Evolutionary conservation across 2,113 vertebrate species (phyloP).

Genomic region (Daboia siamensis): DNA sequence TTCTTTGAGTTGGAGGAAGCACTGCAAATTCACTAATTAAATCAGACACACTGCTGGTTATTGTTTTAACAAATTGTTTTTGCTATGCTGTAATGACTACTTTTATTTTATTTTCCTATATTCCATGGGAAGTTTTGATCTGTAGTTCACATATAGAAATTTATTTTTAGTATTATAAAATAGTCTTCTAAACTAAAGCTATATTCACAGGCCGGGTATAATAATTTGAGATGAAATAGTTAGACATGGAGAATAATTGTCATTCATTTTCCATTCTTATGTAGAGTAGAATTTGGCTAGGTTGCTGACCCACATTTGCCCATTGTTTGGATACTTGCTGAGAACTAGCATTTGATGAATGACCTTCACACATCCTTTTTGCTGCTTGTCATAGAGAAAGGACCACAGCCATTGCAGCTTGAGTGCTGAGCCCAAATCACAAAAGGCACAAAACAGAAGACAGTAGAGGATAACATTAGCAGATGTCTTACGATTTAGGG

Average conservation of each 20-base stretch:
- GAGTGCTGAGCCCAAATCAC: background rate
- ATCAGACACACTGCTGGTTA: background rate
- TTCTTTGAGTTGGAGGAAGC: background rate
- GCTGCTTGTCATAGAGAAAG: background rate
- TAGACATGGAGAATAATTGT: background rate
- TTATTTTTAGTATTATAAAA: background rate
- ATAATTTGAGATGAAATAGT: background rate
- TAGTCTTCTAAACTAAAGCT: background rate
- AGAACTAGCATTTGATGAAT: background rate
- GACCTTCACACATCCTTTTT: background rate
- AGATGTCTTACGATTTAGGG: background rate
- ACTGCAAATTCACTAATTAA: background rate
- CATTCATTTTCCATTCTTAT: background rate
- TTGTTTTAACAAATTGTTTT: background rate
- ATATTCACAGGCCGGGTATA: background rate
- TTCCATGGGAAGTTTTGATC: background rate
- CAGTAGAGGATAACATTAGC: background rate
- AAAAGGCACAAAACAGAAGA: background rate
- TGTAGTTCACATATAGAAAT: background rate
- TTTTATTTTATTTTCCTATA: background rate
- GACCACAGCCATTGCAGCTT: background rate
- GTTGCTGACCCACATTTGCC: background rate
- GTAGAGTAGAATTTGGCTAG: background rate
- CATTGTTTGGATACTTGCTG: background rate
- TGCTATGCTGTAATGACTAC: background rate